Conservation (phyloP, 2,113 vertebrate species). For the Cairina moschata region DNA sequence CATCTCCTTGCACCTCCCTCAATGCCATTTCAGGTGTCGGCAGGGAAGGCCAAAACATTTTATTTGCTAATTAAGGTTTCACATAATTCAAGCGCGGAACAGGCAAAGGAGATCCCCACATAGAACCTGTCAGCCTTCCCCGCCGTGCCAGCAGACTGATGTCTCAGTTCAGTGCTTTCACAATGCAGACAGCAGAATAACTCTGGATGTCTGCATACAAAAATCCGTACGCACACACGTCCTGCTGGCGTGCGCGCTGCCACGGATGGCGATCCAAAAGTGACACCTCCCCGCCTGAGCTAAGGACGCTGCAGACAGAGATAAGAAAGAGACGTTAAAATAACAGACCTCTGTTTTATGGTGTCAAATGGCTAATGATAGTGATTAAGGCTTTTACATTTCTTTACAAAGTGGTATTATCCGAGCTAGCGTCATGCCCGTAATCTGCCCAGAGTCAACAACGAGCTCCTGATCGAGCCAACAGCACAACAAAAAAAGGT, state of each 20-base stretch:
- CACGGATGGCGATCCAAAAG: background rate
- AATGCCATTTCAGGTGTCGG: background rate
- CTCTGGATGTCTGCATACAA: background rate
- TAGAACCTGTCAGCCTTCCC: background rate
- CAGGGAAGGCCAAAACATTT: constrained; percentile 12
- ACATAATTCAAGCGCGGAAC: background rate
- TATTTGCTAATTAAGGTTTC: constrained; percentile 53
- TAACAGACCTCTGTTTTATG: background rate
- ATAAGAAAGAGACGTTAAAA: background rate
- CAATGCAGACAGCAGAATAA: background rate
- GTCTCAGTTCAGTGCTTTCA: constrained; percentile 8
- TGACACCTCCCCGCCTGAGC: background rate
- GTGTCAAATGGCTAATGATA: background rate
- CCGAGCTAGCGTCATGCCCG: background rate
- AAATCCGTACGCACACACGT: background rate
- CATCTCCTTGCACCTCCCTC: constrained; percentile 1
- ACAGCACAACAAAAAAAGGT: background rate
- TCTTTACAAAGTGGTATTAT: background rate
- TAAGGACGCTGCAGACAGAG: background rate
- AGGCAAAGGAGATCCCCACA: constrained; percentile 14
- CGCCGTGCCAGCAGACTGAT: background rate
- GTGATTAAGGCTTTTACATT: background rate
- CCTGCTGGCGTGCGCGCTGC: background rate
- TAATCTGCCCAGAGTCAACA: background rate
- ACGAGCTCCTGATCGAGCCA: background rate